Evolutionary conservation across 2,113 vertebrate species (phyloP), one percentile per base, ranked within the genome.

Genomic region (Pseudonaja textilis): DNA sequence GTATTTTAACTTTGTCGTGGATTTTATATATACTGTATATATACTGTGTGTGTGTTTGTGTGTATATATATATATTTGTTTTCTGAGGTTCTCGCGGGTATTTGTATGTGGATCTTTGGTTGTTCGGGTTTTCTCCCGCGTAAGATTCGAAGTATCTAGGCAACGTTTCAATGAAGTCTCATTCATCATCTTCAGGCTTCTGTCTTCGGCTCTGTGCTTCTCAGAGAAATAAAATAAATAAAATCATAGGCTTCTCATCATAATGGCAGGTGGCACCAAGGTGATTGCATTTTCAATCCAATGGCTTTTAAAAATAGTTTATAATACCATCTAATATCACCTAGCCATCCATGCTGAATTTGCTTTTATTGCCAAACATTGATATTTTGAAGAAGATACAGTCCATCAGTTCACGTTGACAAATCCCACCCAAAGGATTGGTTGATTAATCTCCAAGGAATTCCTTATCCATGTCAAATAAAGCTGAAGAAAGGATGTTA

Each of bases 221-320:
- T n/a, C n/a, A n/a, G n/a, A n/a, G n/a, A n/a, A n/a, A n/a, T n/a
- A n/a, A n/a, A n/a, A n/a, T n/a, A n/a, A n/a, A n/a, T n/a, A n/a
- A n/a, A 20, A 56, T 56, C 6, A 5, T 8, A 57, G 22, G 56
- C 20, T 57, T 87, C 56, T 56, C 87, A 29, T 54, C 23, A 42
- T 90, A 91, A 93, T 89, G 92, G 92, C 90, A 86, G 55, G 86
- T 56, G 90, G 59, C 94, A 64, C 91, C 55, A 90, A 94, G 95
- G 95, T 96, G 94, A 96, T 64, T 92, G 91, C 90, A 81, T 92
- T 95, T 91, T 74, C 91, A 89, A 95, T 95, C 92, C 92, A 93
- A 95, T 95, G 94, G 95, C 94, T 95, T 92, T 92, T 93, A 95
- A 92, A 93, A 96, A 95, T 95, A 85, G 91, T 91, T 93, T 95